These are phyloP conservation scores for Cheumatopsyche charites DNA, from an alignment of 1,140 invertebrate species.

Conservation along the genomic window DNA sequence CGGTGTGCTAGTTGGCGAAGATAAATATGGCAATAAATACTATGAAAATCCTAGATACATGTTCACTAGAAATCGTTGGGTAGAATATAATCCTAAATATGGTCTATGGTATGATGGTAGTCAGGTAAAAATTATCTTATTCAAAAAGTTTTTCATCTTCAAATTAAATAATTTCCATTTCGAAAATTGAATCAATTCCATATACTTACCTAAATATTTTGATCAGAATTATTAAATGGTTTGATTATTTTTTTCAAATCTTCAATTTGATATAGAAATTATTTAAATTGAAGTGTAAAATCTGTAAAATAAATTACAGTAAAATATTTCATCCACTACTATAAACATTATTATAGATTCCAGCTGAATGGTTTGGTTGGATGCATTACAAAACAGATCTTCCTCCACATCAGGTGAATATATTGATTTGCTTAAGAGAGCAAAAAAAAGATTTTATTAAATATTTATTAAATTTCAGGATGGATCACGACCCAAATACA, in stretches of 20 bases:
- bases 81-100: constrained; percentile 79
- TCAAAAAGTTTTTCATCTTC: too few relatives aligned
- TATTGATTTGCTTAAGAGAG: too few relatives aligned
- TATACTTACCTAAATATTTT: too few relatives aligned
- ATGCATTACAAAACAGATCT: constrained; percentile 84
- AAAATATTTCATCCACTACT: not conserved
- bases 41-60: constrained; percentile 92
- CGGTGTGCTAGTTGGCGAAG: constrained; percentile 87
- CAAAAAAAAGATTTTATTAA: too few relatives aligned
- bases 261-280: too few relatives aligned
- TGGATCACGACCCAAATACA: constrained; percentile 74
- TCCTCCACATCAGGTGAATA: constrained; percentile 64
- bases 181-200: too few relatives aligned
- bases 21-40: constrained; percentile 97
- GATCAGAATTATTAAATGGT: too few relatives aligned
- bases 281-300: too few relatives aligned
- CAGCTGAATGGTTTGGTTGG: constrained; percentile 92
- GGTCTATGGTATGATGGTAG: constrained; percentile 91
- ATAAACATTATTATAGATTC: constrained; percentile 64
- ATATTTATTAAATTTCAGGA: constrained; percentile 60
- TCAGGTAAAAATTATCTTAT: constrained; percentile 61
- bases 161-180: too few relatives aligned
- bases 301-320: not conserved
- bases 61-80: constrained; percentile 92
- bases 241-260: too few relatives aligned